These are phyloP conservation scores for Lochmaea crataegi DNA, from an alignment of 2,888 invertebrate genomes.

Conservation along the genomic window DNA sequence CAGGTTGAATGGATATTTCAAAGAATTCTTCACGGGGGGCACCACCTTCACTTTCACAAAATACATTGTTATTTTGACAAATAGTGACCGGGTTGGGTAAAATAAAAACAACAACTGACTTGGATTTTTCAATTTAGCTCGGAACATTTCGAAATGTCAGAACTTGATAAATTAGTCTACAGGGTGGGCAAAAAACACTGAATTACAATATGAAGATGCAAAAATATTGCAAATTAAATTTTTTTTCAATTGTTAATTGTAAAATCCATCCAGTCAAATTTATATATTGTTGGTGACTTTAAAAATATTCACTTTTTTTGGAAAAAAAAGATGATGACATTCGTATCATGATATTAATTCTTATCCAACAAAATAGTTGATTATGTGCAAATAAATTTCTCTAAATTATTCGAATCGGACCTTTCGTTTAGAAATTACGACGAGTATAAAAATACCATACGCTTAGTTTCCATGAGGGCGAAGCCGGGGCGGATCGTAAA, in stretches of 20 bases:
- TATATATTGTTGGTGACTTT: too few relatives aligned
- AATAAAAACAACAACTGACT: constrained; percentile 13
- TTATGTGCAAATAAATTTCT: too few relatives aligned
- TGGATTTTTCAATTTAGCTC: constrained; percentile 27
- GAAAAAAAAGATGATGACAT: too few relatives aligned
- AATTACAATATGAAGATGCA: background rate
- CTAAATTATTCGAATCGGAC: too few relatives aligned
- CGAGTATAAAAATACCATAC: too few relatives aligned
- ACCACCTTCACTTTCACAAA: constrained; percentile 36
- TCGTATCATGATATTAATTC: too few relatives aligned
- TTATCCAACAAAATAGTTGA: too few relatives aligned
- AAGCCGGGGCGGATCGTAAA: too few relatives aligned
- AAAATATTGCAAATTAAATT: constrained; percentile 3
- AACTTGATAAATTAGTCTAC: constrained; percentile 20
- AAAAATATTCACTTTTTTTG: background rate
- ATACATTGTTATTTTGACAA: constrained; percentile 35
- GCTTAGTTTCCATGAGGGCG: too few relatives aligned
- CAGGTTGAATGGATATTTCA: constrained; percentile 28
- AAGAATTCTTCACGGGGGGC: constrained; percentile 29
- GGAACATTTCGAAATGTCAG: constrained; percentile 28
- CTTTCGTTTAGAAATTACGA: too few relatives aligned
- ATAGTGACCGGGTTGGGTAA: constrained; percentile 12
- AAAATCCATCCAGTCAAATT: too few relatives aligned
- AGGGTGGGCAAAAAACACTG: background rate
- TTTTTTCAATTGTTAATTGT: too few relatives aligned